These are phyloP conservation scores for Picus viridis DNA, from an alignment of 2,797 vertebrate genomes.

Conservation along the genomic window DNA sequence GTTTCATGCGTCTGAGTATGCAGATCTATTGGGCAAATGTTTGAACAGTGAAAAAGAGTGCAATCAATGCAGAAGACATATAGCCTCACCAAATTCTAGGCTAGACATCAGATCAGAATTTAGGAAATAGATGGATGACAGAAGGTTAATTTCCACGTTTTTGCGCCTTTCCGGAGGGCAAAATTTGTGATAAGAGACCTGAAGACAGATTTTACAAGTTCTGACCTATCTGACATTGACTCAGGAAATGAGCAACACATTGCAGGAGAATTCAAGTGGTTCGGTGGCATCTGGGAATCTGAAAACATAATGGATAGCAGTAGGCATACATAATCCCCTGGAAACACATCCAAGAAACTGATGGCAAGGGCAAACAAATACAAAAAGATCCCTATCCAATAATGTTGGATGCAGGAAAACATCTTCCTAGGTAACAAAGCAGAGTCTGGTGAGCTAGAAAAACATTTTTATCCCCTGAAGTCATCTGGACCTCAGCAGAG, in stretches of 20 bases:
- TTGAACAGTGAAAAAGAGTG: background rate
- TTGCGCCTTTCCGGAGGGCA: background rate
- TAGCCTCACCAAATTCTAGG: background rate
- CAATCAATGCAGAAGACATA: background rate
- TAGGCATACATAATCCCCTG: conserved; percentile 46
- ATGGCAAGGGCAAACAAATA: conserved; percentile 20
- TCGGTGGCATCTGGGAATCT: conserved; percentile 46
- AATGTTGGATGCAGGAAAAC: background rate
- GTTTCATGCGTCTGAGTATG: background rate
- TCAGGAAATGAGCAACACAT: conserved; percentile 21
- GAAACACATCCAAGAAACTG: conserved; percentile 48
- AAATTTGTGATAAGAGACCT: background rate
- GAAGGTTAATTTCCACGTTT: background rate
- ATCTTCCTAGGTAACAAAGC: conserved; percentile 19
- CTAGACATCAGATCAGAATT: background rate
- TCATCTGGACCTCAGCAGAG: conserved; percentile 8
- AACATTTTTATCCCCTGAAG: conserved; percentile 22
- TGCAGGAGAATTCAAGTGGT: conserved; percentile 22
- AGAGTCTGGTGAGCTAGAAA: background rate
- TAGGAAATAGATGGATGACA: background rate
- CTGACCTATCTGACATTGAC: conserved; percentile 38
- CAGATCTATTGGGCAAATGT: background rate
- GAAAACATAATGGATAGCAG: conserved; percentile 55
- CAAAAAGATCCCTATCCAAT: background rate
- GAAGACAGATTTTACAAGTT: background rate